A percentile compares a stretch with the other conserved stretches of the same genome.
These are phyloP conservation scores for Montifringilla adamsi DNA, from an alignment of 2,113 vertebrate genomes.

Conservation along the genomic window DNA sequence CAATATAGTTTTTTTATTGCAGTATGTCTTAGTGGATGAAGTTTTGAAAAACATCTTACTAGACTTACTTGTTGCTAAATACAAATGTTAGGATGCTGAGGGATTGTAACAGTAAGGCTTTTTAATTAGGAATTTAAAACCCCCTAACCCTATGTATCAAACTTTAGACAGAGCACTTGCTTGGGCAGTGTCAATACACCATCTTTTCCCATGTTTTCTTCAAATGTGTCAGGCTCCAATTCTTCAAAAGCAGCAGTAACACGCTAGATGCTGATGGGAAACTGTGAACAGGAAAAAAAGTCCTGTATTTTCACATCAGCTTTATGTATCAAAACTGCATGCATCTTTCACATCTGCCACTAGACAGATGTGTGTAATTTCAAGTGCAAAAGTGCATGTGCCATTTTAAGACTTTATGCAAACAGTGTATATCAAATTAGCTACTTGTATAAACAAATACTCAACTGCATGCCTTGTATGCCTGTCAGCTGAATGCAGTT, in stretches of 20 bases:
- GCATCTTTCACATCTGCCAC: neutral
- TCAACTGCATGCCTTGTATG: neutral
- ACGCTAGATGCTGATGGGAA: neutral
- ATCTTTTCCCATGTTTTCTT: neutral
- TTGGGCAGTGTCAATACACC: neutral
- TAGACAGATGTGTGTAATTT: neutral
- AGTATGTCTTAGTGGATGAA: neutral
- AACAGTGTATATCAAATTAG: neutral
- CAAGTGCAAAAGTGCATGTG: conserved; percentile 9
- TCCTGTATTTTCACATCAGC: neutral
- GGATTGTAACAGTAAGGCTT: neutral
- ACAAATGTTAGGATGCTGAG: neutral
- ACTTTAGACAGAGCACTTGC: neutral
- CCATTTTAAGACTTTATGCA: neutral
- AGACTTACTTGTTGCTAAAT: neutral
- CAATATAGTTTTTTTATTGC: neutral
- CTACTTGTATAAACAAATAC: conserved; percentile 16
- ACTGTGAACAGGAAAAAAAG: neutral
- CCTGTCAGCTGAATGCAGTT: neutral
- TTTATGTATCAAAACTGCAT: neutral
- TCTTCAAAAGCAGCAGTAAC: neutral
- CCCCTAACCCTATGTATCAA: neutral
- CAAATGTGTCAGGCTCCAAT: neutral
- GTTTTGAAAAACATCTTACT: neutral
- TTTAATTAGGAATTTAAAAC: neutral